Evolutionary conservation across 2,113 vertebrate genomes (phyloP), one percentile per base, ranked within the genome.

Genomic region (Falco punctatus): DNA sequence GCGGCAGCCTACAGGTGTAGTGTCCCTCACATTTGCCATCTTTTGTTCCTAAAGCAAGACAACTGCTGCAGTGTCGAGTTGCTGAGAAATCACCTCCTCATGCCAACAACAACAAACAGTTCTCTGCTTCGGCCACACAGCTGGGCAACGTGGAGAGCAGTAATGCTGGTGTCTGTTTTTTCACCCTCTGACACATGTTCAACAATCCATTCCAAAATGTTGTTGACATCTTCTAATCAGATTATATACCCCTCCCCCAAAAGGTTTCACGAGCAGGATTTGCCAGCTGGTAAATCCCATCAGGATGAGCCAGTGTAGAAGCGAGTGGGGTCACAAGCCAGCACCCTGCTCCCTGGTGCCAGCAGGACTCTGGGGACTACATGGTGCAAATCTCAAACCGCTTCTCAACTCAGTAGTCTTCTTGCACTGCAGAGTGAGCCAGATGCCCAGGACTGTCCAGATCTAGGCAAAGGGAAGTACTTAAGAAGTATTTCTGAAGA

Each of bases 341-440:
- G 23, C 15, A 3, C 44, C 20, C 57, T 33, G 30, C 28, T 74
- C 9, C 62, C 55, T 27, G 24, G 35, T 4, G 13, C 7, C 27
- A 5, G 30, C 19, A 54, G 32, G 27, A 15, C 16, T 15, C 27
- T 15, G 15, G 62, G 40, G 33, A 23, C n/a, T 6, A 13, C 19
- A 0, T 0, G 22, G 28, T n/a, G 38, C 38, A 28, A 30, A 44
- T 67, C 14, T n/a, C 62, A 35, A 5, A 2, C 9, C 11, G 40
- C 17, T 74, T 2, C 61, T 74, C 24, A 8, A 1, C 11, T 27
- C 2, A 0, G 1, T 3, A 1, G 20, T 24, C 28, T 19, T 24
- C 20, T 20, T 38, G 85, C n/a, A 21, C 62, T 12, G 9, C 52
- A 27, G 40, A 28, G 38, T 5, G 35, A 27, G 32, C 11, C 38